phyloP scores from a whole-genome alignment of 1,140 invertebrate species.

The Batillaria attramentaria region DNA sequence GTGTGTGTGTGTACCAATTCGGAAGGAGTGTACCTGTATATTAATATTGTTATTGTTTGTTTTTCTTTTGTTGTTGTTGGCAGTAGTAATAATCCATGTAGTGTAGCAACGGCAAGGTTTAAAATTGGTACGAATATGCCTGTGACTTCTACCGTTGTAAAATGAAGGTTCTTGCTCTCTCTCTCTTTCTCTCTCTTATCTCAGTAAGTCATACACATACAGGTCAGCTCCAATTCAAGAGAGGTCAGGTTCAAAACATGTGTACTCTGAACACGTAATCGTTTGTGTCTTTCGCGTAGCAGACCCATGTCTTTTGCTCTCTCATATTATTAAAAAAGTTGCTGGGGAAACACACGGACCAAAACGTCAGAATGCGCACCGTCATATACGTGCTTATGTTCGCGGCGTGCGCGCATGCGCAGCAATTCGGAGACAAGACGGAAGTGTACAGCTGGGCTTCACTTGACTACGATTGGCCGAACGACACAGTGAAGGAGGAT shows the following conservation, averaged over 20 bases:
- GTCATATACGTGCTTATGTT: too few relatives aligned
- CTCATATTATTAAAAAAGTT: too few relatives aligned
- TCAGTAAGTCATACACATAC: too few relatives aligned
- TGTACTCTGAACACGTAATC: not conserved
- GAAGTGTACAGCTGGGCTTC: slow-evolving; percentile 49
- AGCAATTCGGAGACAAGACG: not conserved
- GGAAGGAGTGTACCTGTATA: too few relatives aligned
- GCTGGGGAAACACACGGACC: too few relatives aligned
- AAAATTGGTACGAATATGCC: not conserved
- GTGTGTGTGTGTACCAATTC: not conserved
- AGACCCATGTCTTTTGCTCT: too few relatives aligned
- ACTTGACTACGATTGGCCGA: slow-evolving; percentile 56
- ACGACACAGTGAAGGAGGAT: slow-evolving; percentile 36
- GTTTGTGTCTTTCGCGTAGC: too few relatives aligned
- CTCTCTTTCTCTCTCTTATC: not conserved
- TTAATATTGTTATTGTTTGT: not conserved
- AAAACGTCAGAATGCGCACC: too few relatives aligned
- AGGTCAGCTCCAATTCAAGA: not conserved
- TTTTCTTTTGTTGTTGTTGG: not conserved
- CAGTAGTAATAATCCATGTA: too few relatives aligned
- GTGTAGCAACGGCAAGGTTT: too few relatives aligned
- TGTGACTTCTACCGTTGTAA: not conserved
- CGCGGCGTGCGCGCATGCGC: not conserved
- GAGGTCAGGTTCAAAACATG: not conserved
- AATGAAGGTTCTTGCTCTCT: not conserved